These are phyloP conservation scores for Asobara japonica DNA, from an alignment of 1,140 invertebrate genomes.

Conservation along the genomic window DNA sequence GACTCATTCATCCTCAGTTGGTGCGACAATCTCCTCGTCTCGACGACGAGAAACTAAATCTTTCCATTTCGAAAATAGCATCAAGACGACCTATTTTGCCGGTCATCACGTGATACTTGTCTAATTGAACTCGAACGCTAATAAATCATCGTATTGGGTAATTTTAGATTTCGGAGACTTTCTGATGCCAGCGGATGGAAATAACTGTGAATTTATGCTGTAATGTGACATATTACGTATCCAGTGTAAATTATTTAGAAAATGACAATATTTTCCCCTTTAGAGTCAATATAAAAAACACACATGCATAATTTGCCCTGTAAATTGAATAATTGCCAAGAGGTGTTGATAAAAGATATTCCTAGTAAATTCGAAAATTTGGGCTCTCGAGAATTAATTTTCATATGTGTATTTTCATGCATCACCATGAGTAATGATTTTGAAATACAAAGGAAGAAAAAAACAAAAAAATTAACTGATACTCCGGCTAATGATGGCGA, in stretches of 20 bases:
- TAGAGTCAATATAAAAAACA: too few species aligned
- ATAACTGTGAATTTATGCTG: not conserved
- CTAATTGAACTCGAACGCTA: slow-evolving; percentile 6
- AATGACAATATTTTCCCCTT: too few species aligned
- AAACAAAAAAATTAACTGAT: not conserved
- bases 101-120: slow-evolving; percentile 1
- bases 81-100: slow-evolving; percentile 8
- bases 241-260: not conserved
- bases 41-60: not conserved
- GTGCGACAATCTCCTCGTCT: not conserved
- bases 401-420: not conserved
- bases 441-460: not conserved
- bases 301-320: too few species aligned
- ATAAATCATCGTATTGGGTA: slow-evolving; percentile 21
- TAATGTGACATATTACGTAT: not conserved
- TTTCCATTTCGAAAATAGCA: slow-evolving; percentile 4
- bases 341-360: too few species aligned
- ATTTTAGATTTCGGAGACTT: slow-evolving; percentile 2
- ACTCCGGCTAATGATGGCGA: not conserved
- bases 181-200: not conserved
- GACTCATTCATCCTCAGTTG: slow-evolving; percentile 8
- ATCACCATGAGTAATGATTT: not conserved
- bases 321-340: too few species aligned
- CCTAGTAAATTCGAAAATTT: too few species aligned
- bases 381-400: not conserved